Evolutionary conservation across 1,140 invertebrate species (phyloP).

Genomic region (Tyrophagus putrescentiae): DNA sequence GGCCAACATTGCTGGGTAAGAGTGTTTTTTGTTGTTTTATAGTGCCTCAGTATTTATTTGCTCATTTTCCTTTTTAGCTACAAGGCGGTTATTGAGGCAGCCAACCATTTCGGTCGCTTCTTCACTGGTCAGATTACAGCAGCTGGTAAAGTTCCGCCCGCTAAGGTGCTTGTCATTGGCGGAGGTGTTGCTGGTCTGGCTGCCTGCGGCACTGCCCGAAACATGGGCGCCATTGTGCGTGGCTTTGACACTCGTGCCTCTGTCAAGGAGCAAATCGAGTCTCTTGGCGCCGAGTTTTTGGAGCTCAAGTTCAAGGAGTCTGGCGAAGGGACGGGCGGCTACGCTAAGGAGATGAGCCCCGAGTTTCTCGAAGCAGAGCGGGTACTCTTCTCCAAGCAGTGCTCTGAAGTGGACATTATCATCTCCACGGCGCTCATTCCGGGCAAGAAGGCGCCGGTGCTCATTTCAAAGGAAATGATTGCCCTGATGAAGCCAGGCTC

Average conservation of each 20-base stretch:
- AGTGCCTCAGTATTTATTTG: not conserved
- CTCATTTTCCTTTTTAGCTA: constrained; percentile 36
- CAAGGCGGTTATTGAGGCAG: constrained; percentile 71
- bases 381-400: constrained; percentile 67
- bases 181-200: constrained; percentile 74
- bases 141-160: constrained; percentile 66
- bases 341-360: constrained; percentile 78
- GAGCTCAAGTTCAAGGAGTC: constrained; percentile 63
- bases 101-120: constrained; percentile 73
- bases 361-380: constrained; percentile 74
- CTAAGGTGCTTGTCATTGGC: constrained; percentile 69
- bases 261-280: constrained; percentile 79
- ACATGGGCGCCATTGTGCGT: constrained; percentile 73
- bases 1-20: constrained; percentile 66
- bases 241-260: constrained; percentile 72
- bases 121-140: constrained; percentile 75
- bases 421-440: constrained; percentile 77
- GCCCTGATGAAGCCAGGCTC: constrained; percentile 72
- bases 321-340: constrained; percentile 64
- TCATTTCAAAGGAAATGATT: constrained; percentile 67
- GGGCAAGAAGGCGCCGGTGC: constrained; percentile 63
- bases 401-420: constrained; percentile 57
- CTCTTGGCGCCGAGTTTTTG: constrained; percentile 69
- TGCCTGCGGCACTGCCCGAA: constrained; percentile 66
- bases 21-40: not conserved